Evolutionary conservation across 2,888 invertebrate species (phyloP), one percentile per base, ranked within the genome.

Genomic region (Lasius platythorax): DNA sequence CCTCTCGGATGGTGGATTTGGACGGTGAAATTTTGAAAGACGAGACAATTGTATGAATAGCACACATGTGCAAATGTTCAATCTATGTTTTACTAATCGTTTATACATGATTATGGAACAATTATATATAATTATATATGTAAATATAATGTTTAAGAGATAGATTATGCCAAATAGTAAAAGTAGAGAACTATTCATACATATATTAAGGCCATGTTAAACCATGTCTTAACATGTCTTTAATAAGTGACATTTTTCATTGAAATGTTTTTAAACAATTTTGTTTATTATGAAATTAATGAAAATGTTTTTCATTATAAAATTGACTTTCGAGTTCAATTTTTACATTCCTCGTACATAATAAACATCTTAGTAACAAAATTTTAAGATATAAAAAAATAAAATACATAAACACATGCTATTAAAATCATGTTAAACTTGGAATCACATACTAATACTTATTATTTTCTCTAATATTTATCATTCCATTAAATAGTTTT

Each of bases 1-100:
- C 6, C 84, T 94, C 3, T 91, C 90, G 0, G 95, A 95, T 28
- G 94, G 94, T 43, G 93, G 90, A 53, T 95, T 95, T 87, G 94
- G 94, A 64, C 93, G 95, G 89, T 95, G 89, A 95, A 79, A 83
- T 66, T 8, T 23, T 28, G 28, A n/a, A 43, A 53, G 12, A 23
- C 40, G 11, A 33, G 18, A 61, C 5, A 23, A n/a, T 12, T 81
- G 33, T 63, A 28, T 23, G 58, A 37, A 37, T 33, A 12, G 6
- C 40, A 8, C 15, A 43, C 1, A 68, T 43, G 9, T 40, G 8
- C 37, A 33, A 43, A 58, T 78, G 56, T 78, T 67, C n/a, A 40
- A 56, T 6, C 23, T 43, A 2, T 56, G 3, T 56, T 46, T 58
- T 43, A 78, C 23, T 15, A n/a, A 68, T 68, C 37, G 28, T 66